Evolutionary conservation across 2,888 invertebrate species (phyloP).

Genomic region (Watsonalla cultraria): DNA sequence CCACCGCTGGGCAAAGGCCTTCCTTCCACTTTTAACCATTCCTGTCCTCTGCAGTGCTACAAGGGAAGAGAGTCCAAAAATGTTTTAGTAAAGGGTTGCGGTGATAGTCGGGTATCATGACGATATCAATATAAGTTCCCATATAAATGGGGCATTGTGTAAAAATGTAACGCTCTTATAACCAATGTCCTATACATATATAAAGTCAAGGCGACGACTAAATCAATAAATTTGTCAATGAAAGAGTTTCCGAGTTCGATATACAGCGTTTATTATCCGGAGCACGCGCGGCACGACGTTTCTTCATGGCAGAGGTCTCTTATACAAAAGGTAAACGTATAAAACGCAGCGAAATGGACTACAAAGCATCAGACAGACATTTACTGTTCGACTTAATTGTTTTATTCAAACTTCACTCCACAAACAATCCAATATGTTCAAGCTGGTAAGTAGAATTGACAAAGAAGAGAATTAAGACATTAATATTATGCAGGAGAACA

Average conservation of each 20-base stretch:
- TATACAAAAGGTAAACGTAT: conserved; percentile 38
- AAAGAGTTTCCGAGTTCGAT: conserved; percentile 6
- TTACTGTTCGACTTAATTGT: conserved; percentile 10
- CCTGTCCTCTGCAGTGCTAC: no score
- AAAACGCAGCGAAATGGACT: conserved; percentile 8
- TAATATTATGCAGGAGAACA: no score
- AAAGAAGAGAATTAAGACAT: neutral
- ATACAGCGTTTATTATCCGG: conserved; percentile 31
- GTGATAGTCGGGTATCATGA: no score
- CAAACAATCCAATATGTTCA: conserved; percentile 52
- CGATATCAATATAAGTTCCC: no score
- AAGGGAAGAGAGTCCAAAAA: no score
- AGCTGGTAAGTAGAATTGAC: conserved; percentile 53
- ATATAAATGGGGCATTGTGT: no score
- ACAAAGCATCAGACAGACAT: conserved; percentile 16
- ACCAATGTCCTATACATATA: no score
- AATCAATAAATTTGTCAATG: neutral
- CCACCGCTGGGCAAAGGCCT: no score
- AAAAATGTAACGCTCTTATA: no score
- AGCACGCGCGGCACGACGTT: conserved; percentile 37
- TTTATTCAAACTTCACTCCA: conserved; percentile 8
- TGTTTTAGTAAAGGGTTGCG: no score
- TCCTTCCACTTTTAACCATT: no score
- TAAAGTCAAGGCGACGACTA: no score
- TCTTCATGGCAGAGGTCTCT: conserved; percentile 28